Evolutionary conservation across 2,888 invertebrate genomes (phyloP), one percentile per base, ranked within the genome.

Genomic region (Eilema caniola): DNA sequence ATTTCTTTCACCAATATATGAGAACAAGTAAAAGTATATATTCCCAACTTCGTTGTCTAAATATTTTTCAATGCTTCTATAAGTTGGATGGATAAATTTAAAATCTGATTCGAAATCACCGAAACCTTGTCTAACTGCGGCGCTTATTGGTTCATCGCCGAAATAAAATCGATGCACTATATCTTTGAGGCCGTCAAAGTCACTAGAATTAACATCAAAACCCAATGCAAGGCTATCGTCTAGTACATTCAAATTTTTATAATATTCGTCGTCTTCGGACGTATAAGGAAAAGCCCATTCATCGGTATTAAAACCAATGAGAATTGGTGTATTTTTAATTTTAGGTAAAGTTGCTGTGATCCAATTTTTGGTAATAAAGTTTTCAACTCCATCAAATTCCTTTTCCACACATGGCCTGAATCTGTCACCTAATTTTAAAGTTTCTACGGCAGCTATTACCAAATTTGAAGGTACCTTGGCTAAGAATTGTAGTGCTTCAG

Each of bases 11-110:
- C 65, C 69, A n/a, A 65, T 60, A 59, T 91, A 91, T 0, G 86
- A 80, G 78, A 92, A 92, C 72, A 90, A 69, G 53, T 91, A 92
- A n/a, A 87, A 86, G 69, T 82, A 92, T 33, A 92, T 83, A 12
- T 80, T 62, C 0, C 76, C 73, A 14, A 82, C 86, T 3, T 75
- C 78, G 62, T 74, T 83, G 5, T 80, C 78, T 0, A 88, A 66
- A 73, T 83, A 89, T 57, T 83, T 86, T 12, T 69, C 67, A 2
- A 91, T 80, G 61, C 77, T 86, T 73, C 87, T 83, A n/a, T 87
- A 83, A 1, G 83, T 75, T 0, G 91, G 88, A 73, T 89, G 80
- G 25, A 72, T 80, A 61, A 84, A 92, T 8, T 73, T 75, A 20
- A 81, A 86, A 77, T 92, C 92, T 0, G 90, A 88, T 61, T 83